Conservation (phyloP, 2,888 invertebrate species). For the Pandemis cinnamomeana region DNA sequence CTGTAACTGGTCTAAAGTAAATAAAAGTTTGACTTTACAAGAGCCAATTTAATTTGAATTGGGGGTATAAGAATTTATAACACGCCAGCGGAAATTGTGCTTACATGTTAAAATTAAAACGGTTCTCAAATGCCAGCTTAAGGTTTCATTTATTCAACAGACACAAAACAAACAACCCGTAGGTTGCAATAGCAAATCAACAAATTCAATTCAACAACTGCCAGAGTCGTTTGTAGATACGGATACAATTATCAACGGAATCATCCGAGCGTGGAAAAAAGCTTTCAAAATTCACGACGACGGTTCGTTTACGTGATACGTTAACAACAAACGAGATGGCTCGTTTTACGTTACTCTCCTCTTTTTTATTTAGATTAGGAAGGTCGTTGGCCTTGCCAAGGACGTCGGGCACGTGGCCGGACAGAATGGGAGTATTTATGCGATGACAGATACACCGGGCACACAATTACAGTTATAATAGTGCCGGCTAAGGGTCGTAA, state of each 20-base stretch:
- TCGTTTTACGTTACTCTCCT: constrained; percentile 65
- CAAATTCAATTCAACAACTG: constrained; percentile 28
- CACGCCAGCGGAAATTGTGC: constrained; percentile 3
- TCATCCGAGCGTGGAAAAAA: constrained; percentile 46
- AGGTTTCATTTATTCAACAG: background rate
- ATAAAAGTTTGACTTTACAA: background rate
- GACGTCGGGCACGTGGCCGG: constrained; percentile 78
- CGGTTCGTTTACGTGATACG: constrained; percentile 44
- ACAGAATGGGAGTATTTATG: constrained; percentile 61
- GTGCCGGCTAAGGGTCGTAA: constrained; percentile 35
- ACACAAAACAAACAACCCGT: background rate
- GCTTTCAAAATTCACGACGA: constrained; percentile 61
- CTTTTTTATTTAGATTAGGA: constrained; percentile 64
- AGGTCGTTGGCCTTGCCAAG: constrained; percentile 79
- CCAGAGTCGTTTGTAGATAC: constrained; percentile 24
- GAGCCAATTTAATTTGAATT: constrained; percentile 11
- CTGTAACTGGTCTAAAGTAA: background rate
- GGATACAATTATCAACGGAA: constrained; percentile 26
- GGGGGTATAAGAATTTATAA: background rate
- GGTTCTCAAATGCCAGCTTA: background rate
- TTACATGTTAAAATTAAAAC: constrained; percentile 7
- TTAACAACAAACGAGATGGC: constrained; percentile 76
- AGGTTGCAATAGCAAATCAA: constrained; percentile 20
- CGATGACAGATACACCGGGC: constrained; percentile 59
- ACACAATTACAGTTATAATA: constrained; percentile 41